Base-by-base conservation (phyloP, 2,888 invertebrate species). In the Lacanobia oleracea region DNA sequence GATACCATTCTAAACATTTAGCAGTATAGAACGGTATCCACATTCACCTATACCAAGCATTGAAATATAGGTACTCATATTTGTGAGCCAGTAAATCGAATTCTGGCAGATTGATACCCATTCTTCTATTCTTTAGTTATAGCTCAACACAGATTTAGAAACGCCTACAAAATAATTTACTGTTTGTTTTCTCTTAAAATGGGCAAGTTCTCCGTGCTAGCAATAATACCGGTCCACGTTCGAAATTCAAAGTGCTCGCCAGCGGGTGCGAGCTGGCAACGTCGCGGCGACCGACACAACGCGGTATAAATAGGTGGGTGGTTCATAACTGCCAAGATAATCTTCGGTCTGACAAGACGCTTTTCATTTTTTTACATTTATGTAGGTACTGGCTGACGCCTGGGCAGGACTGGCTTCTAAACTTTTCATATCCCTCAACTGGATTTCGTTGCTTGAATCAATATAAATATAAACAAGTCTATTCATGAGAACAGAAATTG, bases 291-390 rank as follows among this genome's bases (percentile, higher is more conserved):
- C 85, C 75, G 72, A 84, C 75, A 79, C 75, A 79, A 79, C 84
- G 72, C 80, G 71, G 78, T 87, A 86, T 87, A 89, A 88, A 89
- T 89, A 89, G 86, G 86, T 87, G 87, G 84, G 82, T 84, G 86
- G 87, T 87, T 84, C 85, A 79, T 86, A 83, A 86, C 85, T 80
- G 81, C 83, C 81, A 86, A 81, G 78, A 87, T 89, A 89, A 89
- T 89, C 85, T 87, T 85, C 62, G 77, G 79, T 73, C 82, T 87
- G 88, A 87, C 86, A 81, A 79, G 84, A 79, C 77, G 77, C 72
- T 84, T 84, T 84, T 86, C 53, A 85, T 82, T 84, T 85, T 43
- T 85, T 86, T 77, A 81, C 75, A 71, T 77, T 72, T 68, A 66
- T 66, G 63, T 67, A 60, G 59, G 65, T 82, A 63, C 57, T 72